Conservation (phyloP, 2,113 vertebrate species). For the Cephalopterus ornatus region DNA sequence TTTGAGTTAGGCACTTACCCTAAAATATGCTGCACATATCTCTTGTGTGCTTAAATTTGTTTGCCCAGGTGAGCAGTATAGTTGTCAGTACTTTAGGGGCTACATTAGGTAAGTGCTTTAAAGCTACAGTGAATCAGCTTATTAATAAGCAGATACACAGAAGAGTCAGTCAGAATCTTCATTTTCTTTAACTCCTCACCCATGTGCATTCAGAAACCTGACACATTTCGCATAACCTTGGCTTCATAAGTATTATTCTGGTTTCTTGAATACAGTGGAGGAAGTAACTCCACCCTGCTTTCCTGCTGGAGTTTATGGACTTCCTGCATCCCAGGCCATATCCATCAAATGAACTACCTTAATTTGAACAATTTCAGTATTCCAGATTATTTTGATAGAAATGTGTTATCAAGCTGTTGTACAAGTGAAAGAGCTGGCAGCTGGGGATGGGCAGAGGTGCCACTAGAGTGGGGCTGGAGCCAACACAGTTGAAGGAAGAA, state of each 20-base stretch:
- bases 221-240: background rate
- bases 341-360: background rate
- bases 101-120: background rate
- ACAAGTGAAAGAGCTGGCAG: background rate
- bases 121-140: background rate
- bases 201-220: background rate
- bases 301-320: background rate
- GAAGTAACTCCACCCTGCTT: background rate
- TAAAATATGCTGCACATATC: background rate
- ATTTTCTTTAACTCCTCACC: background rate
- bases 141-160: background rate
- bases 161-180: background rate
- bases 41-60: background rate
- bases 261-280: background rate
- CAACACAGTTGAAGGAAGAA: background rate
- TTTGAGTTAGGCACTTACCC: background rate
- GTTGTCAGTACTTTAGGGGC: background rate
- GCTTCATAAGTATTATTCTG: background rate
- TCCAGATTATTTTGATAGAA: background rate
- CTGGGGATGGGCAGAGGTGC: background rate
- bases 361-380: background rate
- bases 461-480: background rate
- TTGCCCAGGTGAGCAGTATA: accelerated
- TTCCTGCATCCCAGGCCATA: background rate
- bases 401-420: background rate